Evolutionary conservation across 2,888 invertebrate species (phyloP).

Genomic region (Pterostichus niger): DNA sequence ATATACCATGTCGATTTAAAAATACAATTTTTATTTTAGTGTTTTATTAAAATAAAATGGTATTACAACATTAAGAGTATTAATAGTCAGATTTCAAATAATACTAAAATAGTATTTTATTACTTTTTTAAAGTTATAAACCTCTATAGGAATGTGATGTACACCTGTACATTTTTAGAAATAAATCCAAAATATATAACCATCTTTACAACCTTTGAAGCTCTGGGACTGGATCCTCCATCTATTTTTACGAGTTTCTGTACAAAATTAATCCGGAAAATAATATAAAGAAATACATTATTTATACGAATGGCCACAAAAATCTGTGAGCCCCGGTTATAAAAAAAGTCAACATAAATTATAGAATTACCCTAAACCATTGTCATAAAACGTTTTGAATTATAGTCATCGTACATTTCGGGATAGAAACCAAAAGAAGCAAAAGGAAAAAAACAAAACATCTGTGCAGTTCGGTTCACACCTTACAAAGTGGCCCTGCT

Average conservation of each 20-base stretch:
- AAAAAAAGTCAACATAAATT: constrained; percentile 70
- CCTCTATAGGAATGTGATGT: neutral
- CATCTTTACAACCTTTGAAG: neutral
- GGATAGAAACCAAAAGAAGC: constrained; percentile 11
- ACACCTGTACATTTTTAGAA: constrained; percentile 8
- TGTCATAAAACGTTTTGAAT: constrained; percentile 70
- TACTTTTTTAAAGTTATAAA: neutral
- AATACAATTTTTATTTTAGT: too few species aligned
- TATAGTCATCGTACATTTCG: constrained; percentile 66
- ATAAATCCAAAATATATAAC: neutral
- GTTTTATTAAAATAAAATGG: too few species aligned
- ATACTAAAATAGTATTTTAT: too few species aligned
- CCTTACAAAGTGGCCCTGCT: constrained; percentile 69
- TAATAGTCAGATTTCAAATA: too few species aligned
- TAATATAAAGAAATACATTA: constrained; percentile 12
- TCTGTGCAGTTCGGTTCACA: constrained; percentile 70
- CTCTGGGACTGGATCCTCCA: neutral
- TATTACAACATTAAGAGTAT: too few species aligned
- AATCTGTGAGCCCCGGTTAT: constrained; percentile 26
- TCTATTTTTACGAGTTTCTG: neutral
- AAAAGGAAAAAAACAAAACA: constrained; percentile 69
- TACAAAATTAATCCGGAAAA: constrained; percentile 23
- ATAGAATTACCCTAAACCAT: constrained; percentile 69
- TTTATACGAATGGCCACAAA: constrained; percentile 46
- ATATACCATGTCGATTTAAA: too few species aligned